A percentile compares a stretch with the other conserved stretches of the same genome.
These are phyloP conservation scores for Syngnathus scovelli DNA, from an alignment of 2,113 vertebrate species.

Conservation along the genomic window DNA sequence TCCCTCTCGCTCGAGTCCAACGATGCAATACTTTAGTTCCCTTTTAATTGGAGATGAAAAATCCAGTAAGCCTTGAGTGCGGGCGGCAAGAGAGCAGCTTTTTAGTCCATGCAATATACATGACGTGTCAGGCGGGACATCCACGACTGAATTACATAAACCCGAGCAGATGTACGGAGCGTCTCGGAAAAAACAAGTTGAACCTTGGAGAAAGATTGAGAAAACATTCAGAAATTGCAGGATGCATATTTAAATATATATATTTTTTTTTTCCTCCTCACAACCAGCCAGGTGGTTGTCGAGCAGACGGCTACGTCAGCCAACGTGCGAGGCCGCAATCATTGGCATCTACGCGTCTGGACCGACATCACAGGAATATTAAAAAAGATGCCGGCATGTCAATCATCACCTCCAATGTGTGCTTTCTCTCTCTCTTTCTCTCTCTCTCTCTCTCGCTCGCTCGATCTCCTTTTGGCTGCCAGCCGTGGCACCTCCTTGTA, in stretches of 20 bases:
- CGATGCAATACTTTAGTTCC: slow-evolving; percentile 47
- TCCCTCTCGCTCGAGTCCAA: slow-evolving; percentile 45
- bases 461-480: slow-evolving; percentile 42
- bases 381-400: slow-evolving; percentile 53
- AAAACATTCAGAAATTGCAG: neutral
- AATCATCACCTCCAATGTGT: slow-evolving; percentile 56
- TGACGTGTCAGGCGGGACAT: slow-evolving; percentile 53
- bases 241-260: neutral
- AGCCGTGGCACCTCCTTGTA: slow-evolving; percentile 45
- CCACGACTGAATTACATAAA: slow-evolving; percentile 50
- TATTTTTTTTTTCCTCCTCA: slow-evolving; percentile 11
- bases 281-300: slow-evolving; percentile 65
- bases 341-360: slow-evolving; percentile 55
- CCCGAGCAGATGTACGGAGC: slow-evolving; percentile 13
- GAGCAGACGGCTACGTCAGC: slow-evolving; percentile 65
- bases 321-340: slow-evolving; percentile 60
- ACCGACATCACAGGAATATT: slow-evolving; percentile 66
- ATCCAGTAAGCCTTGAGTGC: slow-evolving; percentile 53
- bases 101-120: slow-evolving; percentile 65
- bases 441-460: neutral
- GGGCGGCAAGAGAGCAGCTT: slow-evolving; percentile 37
- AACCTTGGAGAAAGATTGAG: neutral
- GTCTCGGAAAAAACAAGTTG: slow-evolving; percentile 36
- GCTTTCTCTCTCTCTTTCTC: neutral
- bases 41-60: slow-evolving; percentile 65